Conservation (phyloP, 2,113 vertebrate genomes). For the Agelaius tricolor region DNA sequence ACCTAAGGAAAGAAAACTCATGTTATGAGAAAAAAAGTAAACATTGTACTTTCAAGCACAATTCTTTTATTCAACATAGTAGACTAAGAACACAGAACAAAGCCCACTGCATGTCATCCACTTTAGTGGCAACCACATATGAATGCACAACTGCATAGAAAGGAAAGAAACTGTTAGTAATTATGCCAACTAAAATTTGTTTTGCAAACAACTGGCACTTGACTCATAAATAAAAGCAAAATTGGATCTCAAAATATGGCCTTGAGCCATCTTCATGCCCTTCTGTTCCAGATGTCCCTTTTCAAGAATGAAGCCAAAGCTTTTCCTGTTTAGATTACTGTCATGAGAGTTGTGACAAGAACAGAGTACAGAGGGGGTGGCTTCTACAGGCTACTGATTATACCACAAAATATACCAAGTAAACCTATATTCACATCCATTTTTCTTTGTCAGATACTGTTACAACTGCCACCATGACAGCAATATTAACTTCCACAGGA, state of each 20-base stretch:
- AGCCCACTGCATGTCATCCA: background rate
- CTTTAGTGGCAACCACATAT: background rate
- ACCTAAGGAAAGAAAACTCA: background rate
- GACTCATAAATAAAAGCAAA: background rate
- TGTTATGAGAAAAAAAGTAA: background rate
- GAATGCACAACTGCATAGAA: background rate
- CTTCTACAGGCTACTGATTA: background rate
- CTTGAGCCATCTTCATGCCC: background rate
- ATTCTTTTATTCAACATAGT: background rate
- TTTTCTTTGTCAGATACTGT: background rate
- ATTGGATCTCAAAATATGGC: background rate
- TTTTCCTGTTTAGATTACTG: background rate
- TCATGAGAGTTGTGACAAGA: background rate
- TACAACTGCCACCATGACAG: background rate
- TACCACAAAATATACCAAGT: background rate
- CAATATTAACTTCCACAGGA: background rate
- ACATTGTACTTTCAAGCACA: background rate
- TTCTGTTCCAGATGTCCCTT: background rate
- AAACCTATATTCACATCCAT: background rate
- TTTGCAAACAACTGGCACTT: background rate
- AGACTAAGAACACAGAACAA: background rate
- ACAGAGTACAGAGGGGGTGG: background rate
- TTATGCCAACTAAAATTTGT: background rate
- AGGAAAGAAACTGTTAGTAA: background rate
- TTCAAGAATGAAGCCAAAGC: background rate